Conservation (phyloP, 2,113 vertebrate species). For the Alligator mississippiensis region DNA sequence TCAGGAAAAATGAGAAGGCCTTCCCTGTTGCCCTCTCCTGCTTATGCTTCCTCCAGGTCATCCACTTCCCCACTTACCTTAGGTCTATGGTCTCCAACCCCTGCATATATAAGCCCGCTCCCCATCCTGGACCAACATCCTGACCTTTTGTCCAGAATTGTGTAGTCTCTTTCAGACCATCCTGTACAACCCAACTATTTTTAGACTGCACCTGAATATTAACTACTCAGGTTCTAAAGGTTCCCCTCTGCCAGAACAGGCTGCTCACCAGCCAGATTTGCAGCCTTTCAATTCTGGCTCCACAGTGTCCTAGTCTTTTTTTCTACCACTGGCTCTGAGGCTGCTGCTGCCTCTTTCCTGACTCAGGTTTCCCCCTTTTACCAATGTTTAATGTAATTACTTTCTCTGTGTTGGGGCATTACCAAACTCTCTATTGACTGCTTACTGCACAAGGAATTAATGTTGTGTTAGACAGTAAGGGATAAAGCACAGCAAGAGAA, state of each 20-base stretch:
- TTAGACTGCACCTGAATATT: neutral
- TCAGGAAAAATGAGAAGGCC: no score
- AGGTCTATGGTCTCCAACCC: no score
- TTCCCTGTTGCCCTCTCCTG: no score
- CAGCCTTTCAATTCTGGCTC: neutral
- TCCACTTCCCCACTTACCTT: no score
- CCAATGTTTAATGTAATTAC: neutral
- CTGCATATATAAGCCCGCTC: no score
- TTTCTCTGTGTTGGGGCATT: neutral
- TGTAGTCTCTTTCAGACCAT: neutral
- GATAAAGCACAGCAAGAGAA: neutral
- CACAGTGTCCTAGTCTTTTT: neutral
- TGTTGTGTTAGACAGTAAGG: neutral
- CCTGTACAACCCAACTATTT: neutral
- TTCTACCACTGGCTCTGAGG: no score
- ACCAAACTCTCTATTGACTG: neutral
- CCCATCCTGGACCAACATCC: neutral
- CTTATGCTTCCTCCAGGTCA: no score
- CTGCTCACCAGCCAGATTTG: neutral
- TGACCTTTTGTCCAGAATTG: neutral
- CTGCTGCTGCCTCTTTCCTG: neutral
- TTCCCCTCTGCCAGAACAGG: neutral
- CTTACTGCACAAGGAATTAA: neutral
- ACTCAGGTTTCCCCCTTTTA: neutral
- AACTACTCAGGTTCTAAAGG: neutral